Evolutionary conservation across 2,113 vertebrate genomes (phyloP).

Genomic region (Cranoglanis bouderius): DNA sequence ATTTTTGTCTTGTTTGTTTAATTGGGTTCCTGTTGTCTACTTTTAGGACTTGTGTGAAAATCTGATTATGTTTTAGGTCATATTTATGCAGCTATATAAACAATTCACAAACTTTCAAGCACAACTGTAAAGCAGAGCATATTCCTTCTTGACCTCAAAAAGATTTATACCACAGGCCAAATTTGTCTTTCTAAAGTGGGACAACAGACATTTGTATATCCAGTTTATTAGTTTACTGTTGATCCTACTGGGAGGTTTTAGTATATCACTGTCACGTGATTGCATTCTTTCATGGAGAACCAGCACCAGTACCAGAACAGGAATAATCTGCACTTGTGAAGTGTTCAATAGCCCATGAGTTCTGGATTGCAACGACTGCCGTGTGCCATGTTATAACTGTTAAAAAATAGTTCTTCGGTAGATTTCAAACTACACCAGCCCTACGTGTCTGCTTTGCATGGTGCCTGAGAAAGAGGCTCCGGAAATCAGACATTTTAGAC

Average conservation of each 20-base stretch:
- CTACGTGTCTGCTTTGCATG: neutral
- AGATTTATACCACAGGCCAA: neutral
- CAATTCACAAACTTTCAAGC: no score
- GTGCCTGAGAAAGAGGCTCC: neutral
- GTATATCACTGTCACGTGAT: no score
- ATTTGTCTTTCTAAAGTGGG: neutral
- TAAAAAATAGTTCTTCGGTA: neutral
- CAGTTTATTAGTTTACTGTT: neutral
- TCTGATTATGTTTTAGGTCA: no score
- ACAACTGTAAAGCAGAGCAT: neutral
- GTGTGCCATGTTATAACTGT: neutral
- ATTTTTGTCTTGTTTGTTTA: no score
- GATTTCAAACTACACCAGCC: neutral
- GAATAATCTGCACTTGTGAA: neutral
- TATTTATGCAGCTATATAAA: no score
- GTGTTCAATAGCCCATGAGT: neutral
- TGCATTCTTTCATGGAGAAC: neutral
- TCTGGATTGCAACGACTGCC: neutral
- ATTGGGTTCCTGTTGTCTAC: no score
- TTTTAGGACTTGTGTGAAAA: no score
- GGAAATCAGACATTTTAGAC: neutral
- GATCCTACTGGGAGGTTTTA: no score
- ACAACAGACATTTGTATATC: neutral
- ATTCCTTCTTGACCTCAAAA: neutral
- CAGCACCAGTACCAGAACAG: neutral